Percentiles rank a stretch among this genome's conserved stretches.
These are phyloP conservation scores for Nothocercus julius DNA, from an alignment of 2,113 vertebrate species.

Conservation along the genomic window DNA sequence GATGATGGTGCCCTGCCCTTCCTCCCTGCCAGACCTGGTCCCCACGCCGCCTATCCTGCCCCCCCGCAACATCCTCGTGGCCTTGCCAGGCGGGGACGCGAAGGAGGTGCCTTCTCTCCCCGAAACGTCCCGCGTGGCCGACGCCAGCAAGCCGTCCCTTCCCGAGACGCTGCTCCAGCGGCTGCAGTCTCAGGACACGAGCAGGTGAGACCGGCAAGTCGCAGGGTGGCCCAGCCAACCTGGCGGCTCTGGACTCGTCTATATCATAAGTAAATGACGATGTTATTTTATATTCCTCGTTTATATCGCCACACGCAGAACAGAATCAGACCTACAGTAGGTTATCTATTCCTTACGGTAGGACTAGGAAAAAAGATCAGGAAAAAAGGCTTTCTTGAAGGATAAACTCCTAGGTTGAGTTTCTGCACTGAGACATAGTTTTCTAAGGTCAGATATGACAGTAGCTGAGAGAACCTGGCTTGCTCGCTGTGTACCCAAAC, in stretches of 20 bases:
- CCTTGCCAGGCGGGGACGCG: conserved; percentile 60
- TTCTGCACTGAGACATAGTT: not conserved
- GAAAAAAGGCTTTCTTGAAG: not conserved
- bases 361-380: not conserved
- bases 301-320: not conserved
- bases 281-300: not conserved
- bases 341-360: not conserved
- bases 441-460: not conserved
- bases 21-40: conserved; percentile 76
- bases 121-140: conserved; percentile 63
- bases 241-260: not conserved
- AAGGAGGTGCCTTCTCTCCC: conserved; percentile 73
- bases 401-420: not conserved
- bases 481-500: not conserved
- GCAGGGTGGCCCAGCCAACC: not conserved
- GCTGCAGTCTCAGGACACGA: conserved; percentile 87
- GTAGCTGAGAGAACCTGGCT: not conserved
- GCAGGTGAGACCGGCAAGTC: conserved; percentile 76
- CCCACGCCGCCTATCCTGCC: conserved; percentile 87
- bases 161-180: conserved; percentile 84
- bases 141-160: conserved; percentile 76
- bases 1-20: not conserved
- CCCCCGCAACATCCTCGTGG: conserved; percentile 83
- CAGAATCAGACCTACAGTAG: not conserved
- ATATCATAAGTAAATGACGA: too few relatives aligned